Percentiles rank a stretch among this genome's conserved stretches.
Evolutionary conservation across 2,888 invertebrate species (phyloP).

Genomic region (Amblyjoppa proteus): DNA sequence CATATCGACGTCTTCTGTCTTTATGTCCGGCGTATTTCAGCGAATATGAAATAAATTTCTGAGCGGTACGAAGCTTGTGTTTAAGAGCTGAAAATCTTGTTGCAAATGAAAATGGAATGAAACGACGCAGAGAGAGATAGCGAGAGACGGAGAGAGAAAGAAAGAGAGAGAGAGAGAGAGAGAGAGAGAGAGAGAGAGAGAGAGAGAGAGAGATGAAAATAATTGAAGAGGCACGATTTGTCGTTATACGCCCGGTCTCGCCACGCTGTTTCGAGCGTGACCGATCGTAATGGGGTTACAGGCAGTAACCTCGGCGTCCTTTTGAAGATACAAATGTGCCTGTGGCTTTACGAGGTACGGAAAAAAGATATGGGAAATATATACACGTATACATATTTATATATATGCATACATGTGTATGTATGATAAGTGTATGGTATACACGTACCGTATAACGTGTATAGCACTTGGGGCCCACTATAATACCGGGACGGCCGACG

Average conservation of each 20-base stretch:
- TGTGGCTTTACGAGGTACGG: constrained; percentile 65
- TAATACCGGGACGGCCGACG: constrained; percentile 30
- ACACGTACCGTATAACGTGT: constrained; percentile 25
- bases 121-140: neutral
- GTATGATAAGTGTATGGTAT: constrained; percentile 21
- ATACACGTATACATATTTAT: constrained; percentile 26
- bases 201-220: constrained; percentile 52
- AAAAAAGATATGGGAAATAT: constrained; percentile 51
- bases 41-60: constrained; percentile 14
- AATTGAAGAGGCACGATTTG: constrained; percentile 67
- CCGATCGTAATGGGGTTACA: constrained; percentile 79
- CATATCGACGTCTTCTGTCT: constrained; percentile 1
- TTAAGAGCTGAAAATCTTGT: constrained; percentile 36
- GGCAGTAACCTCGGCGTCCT: constrained; percentile 76
- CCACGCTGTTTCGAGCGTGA: constrained; percentile 71
- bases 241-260: constrained; percentile 64
- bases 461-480: constrained; percentile 10
- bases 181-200: constrained; percentile 19
- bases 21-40: neutral
- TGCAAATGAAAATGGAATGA: constrained; percentile 23
- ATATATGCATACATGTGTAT: constrained; percentile 15
- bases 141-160: neutral
- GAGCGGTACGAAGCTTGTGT: neutral
- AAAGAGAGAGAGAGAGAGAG: neutral
- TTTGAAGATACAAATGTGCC: constrained; percentile 77